Percentiles rank a stretch among this genome's conserved stretches.
Evolutionary conservation across 2,797 vertebrate species (phyloP).

Genomic region (Helostoma temminkii): DNA sequence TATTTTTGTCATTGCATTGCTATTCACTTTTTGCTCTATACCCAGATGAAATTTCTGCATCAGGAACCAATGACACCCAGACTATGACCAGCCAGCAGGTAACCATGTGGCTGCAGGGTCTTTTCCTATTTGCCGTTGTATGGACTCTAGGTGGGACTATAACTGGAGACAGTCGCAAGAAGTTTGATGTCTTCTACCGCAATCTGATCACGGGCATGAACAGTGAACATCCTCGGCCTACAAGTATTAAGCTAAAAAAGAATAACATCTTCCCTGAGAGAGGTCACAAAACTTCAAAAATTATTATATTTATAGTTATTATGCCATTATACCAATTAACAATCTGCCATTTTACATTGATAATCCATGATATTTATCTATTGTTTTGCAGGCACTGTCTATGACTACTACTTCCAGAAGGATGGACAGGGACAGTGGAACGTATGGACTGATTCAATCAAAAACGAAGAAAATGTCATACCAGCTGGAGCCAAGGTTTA

Average conservation of each 20-base stretch:
- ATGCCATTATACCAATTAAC: neutral
- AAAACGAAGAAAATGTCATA: conserved; percentile 86
- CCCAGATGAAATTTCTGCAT: conserved; percentile 87
- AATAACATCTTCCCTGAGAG: conserved; percentile 89
- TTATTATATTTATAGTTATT: neutral
- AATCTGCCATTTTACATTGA: neutral
- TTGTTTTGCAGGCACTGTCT: conserved; percentile 87
- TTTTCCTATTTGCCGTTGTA: conserved; percentile 93
- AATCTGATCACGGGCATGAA: conserved; percentile 85
- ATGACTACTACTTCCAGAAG: conserved; percentile 93
- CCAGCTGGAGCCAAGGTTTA: conserved; percentile 84
- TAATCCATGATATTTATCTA: neutral
- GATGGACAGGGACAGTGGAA: conserved; percentile 88
- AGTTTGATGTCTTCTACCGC: conserved; percentile 92
- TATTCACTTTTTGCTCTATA: conserved; percentile 22
- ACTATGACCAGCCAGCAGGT: conserved; percentile 88
- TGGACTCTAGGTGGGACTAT: conserved; percentile 92
- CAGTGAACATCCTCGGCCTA: conserved; percentile 85
- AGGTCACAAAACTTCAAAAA: conserved; percentile 84
- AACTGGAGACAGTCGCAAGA: conserved; percentile 88
- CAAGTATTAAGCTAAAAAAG: conserved; percentile 89
- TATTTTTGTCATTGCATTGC: neutral
- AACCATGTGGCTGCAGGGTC: conserved; percentile 89
- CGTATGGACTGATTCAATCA: conserved; percentile 89
- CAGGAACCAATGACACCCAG: conserved; percentile 68